A percentile compares a stretch with the other conserved stretches of the same genome.
Evolutionary conservation across 2,113 vertebrate genomes (phyloP).

Genomic region (Empidonax alnorum): DNA sequence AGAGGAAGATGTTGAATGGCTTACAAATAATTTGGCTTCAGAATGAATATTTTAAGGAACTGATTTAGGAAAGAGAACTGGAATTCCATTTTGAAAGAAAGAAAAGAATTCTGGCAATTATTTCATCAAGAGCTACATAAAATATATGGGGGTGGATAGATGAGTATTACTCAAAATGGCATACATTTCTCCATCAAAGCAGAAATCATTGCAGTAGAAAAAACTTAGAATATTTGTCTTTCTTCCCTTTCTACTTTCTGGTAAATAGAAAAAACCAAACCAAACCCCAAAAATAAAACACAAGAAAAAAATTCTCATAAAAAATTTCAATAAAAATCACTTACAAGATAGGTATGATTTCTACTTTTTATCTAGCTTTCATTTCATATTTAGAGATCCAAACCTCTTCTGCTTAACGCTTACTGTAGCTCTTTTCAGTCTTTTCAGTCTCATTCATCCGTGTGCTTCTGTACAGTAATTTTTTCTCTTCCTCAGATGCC

Average conservation of each 20-base stretch:
- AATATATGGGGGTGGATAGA: background rate
- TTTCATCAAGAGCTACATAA: background rate
- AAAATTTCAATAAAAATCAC: background rate
- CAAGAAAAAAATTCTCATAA: background rate
- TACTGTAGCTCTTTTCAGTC: background rate
- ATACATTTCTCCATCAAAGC: background rate
- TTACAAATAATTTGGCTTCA: background rate
- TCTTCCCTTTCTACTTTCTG: rapidly evolving
- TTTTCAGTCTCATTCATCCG: background rate
- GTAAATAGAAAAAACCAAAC: background rate
- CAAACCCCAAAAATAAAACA: background rate
- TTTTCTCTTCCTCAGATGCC: background rate
- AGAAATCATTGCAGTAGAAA: slow-evolving; percentile 3
- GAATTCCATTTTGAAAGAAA: background rate
- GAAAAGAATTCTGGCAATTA: background rate
- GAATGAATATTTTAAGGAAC: background rate
- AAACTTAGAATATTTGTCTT: background rate
- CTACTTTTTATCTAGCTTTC: background rate
- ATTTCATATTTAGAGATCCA: background rate
- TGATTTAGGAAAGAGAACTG: background rate
- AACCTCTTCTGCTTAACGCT: background rate
- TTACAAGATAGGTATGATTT: background rate
- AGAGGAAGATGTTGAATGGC: background rate
- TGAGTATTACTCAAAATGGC: background rate
- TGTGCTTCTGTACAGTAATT: background rate